Conservation (phyloP, 2,888 invertebrate genomes). For the Melieria omissa region DNA sequence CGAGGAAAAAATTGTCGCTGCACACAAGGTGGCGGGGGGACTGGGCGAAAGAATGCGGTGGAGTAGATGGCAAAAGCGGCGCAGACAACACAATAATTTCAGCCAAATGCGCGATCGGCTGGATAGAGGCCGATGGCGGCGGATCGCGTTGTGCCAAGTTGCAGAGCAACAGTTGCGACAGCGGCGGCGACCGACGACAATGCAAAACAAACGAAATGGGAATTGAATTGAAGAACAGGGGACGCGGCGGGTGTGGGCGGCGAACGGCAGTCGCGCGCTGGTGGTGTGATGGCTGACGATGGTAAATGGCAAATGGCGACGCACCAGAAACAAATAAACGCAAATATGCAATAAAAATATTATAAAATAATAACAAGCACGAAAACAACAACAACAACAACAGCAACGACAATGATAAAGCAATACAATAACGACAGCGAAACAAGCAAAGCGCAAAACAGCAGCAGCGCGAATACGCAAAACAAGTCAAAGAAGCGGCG, state of each 20-base stretch:
- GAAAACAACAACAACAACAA: not conserved
- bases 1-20: not conserved
- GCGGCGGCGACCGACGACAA: too few relatives aligned
- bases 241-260: too few relatives aligned
- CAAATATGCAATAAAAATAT: conserved; percentile 19
- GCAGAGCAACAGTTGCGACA: too few relatives aligned
- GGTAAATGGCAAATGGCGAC: not conserved
- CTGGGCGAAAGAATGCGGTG: not conserved
- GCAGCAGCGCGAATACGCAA: not conserved
- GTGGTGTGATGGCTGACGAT: not conserved
- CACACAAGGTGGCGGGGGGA: not conserved
- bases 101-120: not conserved
- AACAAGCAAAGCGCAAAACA: not conserved
- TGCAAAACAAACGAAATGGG: too few relatives aligned
- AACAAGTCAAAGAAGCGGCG: too few relatives aligned
- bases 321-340: conserved; percentile 22
- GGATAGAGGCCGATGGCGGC: too few relatives aligned
- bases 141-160: too few relatives aligned
- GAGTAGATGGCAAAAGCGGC: not conserved
- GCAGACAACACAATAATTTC: not conserved
- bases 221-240: too few relatives aligned
- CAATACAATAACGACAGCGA: not conserved
- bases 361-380: conserved; percentile 11
- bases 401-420: not conserved
- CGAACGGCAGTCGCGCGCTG: too few relatives aligned